Evolutionary conservation across 64 coral and sea anemone species (phyloP), one percentile per base, ranked within the genome.

Genomic region (Pachyseris speciosa): DNA sequence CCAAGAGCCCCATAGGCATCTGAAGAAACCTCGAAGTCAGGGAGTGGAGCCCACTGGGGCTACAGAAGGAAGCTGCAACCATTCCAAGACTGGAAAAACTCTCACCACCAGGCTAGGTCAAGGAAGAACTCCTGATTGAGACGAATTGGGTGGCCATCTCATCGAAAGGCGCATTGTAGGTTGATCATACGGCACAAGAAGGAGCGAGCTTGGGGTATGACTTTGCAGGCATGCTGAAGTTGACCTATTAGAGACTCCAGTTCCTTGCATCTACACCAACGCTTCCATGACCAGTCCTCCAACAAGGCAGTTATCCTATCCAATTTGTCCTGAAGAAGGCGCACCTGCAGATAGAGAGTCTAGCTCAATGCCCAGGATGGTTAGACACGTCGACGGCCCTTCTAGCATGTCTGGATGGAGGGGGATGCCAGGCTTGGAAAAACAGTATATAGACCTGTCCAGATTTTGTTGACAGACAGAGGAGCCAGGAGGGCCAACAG

Each of bases 381-480:
- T 78, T 8, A 88, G 4, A 64, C 64, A 59, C 1, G 61, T 71
- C 1, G 87, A 63, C 2, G 92, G 92, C 19, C 79, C 92, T 9
- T 84, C 86, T 9, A 79, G 72, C 8, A 85, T 94, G 12, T 94
- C 67, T 12, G 78, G 86, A 10, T 47, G 71, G 13, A 94, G 28
- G 27, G 70, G 68, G 29, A 88, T 42, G 16, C 85, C 85, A 26
- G 40, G 20, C 30, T 33, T 39, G 9, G 22, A 30, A 50, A 44
- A 87, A n/a, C 49, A 16, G 9, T 0, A n/a, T n/a, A n/a, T n/a
- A n/a, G n/a, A n/a, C n/a, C n/a, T n/a, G n/a, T n/a, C n/a, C n/a
- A n/a, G n/a, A n/a, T n/a, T n/a, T n/a, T n/a, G n/a, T n/a, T n/a
- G n/a, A n/a, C n/a, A n/a, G n/a, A n/a, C n/a, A n/a, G n/a, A n/a